Percentiles rank a stretch among this genome's conserved stretches.
Conservation (phyloP, 1,140 invertebrate genomes). For the Physella acuta region DNA sequence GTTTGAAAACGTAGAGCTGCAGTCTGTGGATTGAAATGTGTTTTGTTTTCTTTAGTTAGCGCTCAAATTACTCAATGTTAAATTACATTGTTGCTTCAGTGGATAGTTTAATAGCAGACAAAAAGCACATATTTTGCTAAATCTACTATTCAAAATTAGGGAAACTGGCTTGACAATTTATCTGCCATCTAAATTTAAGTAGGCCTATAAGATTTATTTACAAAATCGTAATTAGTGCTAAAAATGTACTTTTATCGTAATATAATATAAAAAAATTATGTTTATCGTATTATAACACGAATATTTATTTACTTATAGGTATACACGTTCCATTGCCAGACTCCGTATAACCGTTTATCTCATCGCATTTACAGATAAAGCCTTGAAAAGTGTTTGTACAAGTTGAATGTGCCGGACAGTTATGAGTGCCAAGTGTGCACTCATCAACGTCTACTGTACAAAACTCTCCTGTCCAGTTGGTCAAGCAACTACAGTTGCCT, state of each 20-base stretch:
- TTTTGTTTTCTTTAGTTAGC: no score
- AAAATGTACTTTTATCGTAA: not conserved
- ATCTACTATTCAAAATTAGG: not conserved
- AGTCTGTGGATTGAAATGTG: not conserved
- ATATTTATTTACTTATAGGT: not conserved
- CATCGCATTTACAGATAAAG: not conserved
- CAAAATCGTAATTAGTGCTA: not conserved
- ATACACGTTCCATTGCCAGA: not conserved
- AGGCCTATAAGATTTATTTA: not conserved
- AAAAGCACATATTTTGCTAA: no score
- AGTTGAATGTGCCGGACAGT: not conserved
- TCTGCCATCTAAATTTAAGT: not conserved
- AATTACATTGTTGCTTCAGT: no score
- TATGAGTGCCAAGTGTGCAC: not conserved
- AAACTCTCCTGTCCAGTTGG: not conserved
- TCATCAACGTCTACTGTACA: not conserved
- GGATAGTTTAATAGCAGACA: no score
- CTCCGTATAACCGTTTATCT: not conserved
- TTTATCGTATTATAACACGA: no score
- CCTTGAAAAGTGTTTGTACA: not conserved
- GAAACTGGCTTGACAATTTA: not conserved
- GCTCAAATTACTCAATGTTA: no score
- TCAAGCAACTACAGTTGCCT: not conserved
- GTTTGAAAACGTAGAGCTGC: not conserved
- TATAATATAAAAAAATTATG: not conserved